phyloP scores from a whole-genome alignment of 2,797 vertebrate genomes.

The Alfaro cultratus region DNA sequence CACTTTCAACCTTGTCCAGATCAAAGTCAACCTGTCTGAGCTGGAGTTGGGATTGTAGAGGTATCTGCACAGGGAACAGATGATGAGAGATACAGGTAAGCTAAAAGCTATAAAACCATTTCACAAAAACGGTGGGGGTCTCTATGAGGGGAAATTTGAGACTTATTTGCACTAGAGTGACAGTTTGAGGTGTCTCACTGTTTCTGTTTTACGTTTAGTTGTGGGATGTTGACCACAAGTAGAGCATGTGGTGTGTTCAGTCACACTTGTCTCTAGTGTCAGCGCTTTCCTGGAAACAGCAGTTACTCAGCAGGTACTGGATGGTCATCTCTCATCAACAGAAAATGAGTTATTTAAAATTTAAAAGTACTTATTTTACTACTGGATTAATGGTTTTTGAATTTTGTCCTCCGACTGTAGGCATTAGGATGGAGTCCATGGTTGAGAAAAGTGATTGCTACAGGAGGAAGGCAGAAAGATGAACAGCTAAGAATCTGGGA shows the following conservation, averaged over 20 bases:
- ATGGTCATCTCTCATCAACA: background rate
- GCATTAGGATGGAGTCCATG: constrained; percentile 86
- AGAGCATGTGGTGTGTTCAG: constrained; percentile 68
- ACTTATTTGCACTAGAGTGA: constrained; percentile 25
- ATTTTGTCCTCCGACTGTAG: constrained; percentile 51
- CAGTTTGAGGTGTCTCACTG: constrained; percentile 33
- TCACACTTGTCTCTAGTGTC: constrained; percentile 80
- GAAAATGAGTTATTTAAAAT: background rate
- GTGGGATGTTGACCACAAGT: constrained; percentile 81
- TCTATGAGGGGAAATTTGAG: background rate
- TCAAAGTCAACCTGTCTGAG: constrained; percentile 64
- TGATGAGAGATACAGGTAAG: constrained; percentile 81
- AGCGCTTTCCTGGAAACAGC: constrained; percentile 83
- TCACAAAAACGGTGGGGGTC: constrained; percentile 3
- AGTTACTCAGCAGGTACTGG: constrained; percentile 82
- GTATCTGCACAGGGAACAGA: constrained; percentile 81
- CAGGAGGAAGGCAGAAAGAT: constrained; percentile 84
- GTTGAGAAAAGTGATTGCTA: constrained; percentile 77
- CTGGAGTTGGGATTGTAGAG: constrained; percentile 78
- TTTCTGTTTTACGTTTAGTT: constrained; percentile 68
- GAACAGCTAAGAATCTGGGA: constrained; percentile 82
- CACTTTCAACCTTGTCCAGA: constrained; percentile 57
- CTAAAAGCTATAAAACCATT: background rate
- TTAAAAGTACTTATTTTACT: background rate
- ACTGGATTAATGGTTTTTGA: background rate